These are phyloP conservation scores for Drosophila macrospina DNA, from an alignment of 2,888 invertebrate species.

Conservation along the genomic window DNA sequence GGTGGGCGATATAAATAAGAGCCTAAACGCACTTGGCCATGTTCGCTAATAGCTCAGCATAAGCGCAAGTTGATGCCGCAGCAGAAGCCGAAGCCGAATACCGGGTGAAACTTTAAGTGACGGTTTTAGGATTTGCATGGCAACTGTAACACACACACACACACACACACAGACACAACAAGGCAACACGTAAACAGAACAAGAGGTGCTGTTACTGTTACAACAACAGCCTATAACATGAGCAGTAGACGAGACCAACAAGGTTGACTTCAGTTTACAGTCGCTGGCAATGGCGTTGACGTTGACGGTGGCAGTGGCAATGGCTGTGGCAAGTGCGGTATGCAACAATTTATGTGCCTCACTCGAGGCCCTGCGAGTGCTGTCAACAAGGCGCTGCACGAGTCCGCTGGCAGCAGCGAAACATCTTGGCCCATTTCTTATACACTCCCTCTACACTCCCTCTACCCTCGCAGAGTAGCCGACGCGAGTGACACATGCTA, in stretches of 20 bases:
- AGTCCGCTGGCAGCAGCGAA: slow-evolving; percentile 15
- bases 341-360: slow-evolving; percentile 61
- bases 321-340: slow-evolving; percentile 11
- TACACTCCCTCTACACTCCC: neutral
- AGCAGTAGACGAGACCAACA: slow-evolving; percentile 8
- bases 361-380: slow-evolving; percentile 65
- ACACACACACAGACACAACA: slow-evolving; percentile 8
- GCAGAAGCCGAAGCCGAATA: slow-evolving; percentile 1
- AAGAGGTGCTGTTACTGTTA: slow-evolving; percentile 26
- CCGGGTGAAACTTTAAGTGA: slow-evolving; percentile 59
- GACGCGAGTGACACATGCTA: slow-evolving; percentile 59
- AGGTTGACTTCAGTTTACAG: slow-evolving; percentile 20
- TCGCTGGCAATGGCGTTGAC: neutral
- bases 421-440: neutral
- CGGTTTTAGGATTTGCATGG: slow-evolving; percentile 67
- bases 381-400: slow-evolving; percentile 65
- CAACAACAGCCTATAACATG: slow-evolving; percentile 14
- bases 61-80: neutral
- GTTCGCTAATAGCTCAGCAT: neutral
- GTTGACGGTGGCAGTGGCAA: neutral
- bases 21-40: neutral
- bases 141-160: slow-evolving; percentile 41
- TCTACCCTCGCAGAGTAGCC: no score
- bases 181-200: slow-evolving; percentile 12
- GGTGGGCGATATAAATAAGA: neutral